Evolutionary conservation across 1,140 invertebrate genomes (phyloP).

Genomic region (Zaprionus davidi): DNA sequence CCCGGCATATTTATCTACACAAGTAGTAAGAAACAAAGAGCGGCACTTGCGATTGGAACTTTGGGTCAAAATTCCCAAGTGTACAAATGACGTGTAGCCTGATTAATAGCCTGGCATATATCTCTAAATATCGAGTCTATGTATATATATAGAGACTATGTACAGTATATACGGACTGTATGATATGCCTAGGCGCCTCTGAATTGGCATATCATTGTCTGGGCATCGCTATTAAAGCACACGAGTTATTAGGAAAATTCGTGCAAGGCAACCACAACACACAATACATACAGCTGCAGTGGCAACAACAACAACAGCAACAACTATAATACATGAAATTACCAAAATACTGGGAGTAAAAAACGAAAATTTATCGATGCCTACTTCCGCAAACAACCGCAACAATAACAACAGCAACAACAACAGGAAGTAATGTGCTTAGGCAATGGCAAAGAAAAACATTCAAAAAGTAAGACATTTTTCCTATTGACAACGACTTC

Average conservation of each 20-base stretch:
- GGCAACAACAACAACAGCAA: conserved; percentile 38
- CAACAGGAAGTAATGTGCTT: conserved; percentile 56
- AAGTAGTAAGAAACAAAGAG: background rate
- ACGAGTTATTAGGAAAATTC: conserved; percentile 68
- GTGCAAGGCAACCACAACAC: conserved; percentile 30
- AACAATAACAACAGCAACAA: conserved; percentile 35
- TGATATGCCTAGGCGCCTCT: conserved; percentile 10
- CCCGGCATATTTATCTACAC: conserved; percentile 38
- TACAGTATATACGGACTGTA: background rate
- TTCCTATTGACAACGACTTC: background rate
- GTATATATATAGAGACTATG: background rate
- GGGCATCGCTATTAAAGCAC: conserved; percentile 51
- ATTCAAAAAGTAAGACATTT: conserved; percentile 20
- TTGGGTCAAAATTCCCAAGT: conserved; percentile 9
- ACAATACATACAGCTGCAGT: conserved; percentile 17
- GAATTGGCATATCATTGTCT: conserved; percentile 39
- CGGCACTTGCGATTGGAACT: conserved; percentile 10
- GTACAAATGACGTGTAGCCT: conserved; percentile 24
- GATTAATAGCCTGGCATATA: conserved; percentile 53
- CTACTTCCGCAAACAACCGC: conserved; percentile 72
- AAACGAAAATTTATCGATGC: conserved; percentile 76
- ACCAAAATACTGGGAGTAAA: conserved; percentile 53
- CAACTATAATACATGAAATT: conserved; percentile 21
- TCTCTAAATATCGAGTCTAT: conserved; percentile 19
- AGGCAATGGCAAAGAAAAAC: conserved; percentile 40